Evolutionary conservation across 2,888 invertebrate species (phyloP), one percentile per base, ranked within the genome.

Genomic region (Dynastes maya): DNA sequence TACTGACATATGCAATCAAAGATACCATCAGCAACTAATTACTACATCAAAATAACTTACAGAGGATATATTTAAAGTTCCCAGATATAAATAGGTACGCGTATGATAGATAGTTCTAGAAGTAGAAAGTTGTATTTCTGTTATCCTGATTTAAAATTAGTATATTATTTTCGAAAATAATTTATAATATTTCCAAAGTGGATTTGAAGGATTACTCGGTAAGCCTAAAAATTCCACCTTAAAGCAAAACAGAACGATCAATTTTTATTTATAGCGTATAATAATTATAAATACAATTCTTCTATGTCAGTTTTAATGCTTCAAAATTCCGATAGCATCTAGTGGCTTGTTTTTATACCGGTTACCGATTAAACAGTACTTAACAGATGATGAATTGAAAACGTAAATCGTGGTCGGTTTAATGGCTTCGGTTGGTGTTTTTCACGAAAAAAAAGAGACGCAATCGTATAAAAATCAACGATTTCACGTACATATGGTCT

Each of bases 311-410:
- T 32, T 29, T 32, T 63, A 63, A 63, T 63, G 9, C 63, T 63
- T 63, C 27, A 32, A 63, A 32, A 63, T 32, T 32, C 32, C 29
- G 63, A 63, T 63, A 63, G 13, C 27, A 63, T 63, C 63, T n/a
- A 63, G 13, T 32, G 13, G 63, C 22, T 63, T 63, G 63, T 63
- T 63, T 63, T 63, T 29, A 29, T 29, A 13, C 63, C 5, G 29
- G 63, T 27, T 63, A 29, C 9, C 29, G 63, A 63, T 63, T 32
- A 63, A 32, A 11, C 29, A 32, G 13, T 63, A 63, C 32, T 63
- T 63, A 13, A 27, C 32, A 27, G 32, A 63, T 63, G 63, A 63
- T 63, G 63, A 63, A 63, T 63, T 29, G 29, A 16, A 55, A 55
- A 55, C 55, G 63, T 63, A 63, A 63, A 63, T 63, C 63, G 29